A percentile compares a stretch with the other conserved stretches of the same genome.
Conservation (phyloP, 2,113 vertebrate genomes). For the Calidris pygmaea region DNA sequence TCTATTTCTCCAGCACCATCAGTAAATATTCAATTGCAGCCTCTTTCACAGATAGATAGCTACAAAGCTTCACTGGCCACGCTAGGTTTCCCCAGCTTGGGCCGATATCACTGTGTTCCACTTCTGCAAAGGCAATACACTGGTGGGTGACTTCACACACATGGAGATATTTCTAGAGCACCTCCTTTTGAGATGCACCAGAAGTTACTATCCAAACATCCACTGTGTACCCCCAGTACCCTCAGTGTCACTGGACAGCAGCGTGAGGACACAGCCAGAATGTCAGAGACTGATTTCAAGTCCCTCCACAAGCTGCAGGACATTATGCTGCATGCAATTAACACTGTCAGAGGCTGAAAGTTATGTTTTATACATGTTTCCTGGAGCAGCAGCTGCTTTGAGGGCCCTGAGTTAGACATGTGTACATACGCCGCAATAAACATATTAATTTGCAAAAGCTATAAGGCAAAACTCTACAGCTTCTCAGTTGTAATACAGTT, state of each 20-base stretch:
- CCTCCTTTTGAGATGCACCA: neutral
- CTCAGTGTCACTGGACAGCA: neutral
- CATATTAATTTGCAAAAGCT: neutral
- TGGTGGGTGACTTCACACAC: neutral
- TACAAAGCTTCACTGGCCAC: neutral
- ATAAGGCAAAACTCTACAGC: neutral
- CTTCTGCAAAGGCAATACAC: neutral
- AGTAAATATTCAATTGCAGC: neutral
- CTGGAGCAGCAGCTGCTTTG: neutral
- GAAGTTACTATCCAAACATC: neutral
- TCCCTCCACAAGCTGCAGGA: neutral
- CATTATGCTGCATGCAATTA: neutral
- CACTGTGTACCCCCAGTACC: neutral
- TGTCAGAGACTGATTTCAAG: neutral
- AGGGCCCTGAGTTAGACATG: rapidly evolving
- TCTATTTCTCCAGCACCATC: neutral
- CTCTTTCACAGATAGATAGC: neutral
- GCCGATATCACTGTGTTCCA: neutral
- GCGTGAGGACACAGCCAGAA: neutral
- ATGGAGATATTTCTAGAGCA: neutral
- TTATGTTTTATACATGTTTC: neutral
- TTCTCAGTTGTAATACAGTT: neutral
- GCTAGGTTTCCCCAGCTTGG: neutral
- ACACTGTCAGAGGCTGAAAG: neutral
- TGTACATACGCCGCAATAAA: neutral